Evolutionary conservation across 2,797 vertebrate genomes (phyloP), one percentile per base, ranked within the genome.

Genomic region (Eurystomus glaucurus): DNA sequence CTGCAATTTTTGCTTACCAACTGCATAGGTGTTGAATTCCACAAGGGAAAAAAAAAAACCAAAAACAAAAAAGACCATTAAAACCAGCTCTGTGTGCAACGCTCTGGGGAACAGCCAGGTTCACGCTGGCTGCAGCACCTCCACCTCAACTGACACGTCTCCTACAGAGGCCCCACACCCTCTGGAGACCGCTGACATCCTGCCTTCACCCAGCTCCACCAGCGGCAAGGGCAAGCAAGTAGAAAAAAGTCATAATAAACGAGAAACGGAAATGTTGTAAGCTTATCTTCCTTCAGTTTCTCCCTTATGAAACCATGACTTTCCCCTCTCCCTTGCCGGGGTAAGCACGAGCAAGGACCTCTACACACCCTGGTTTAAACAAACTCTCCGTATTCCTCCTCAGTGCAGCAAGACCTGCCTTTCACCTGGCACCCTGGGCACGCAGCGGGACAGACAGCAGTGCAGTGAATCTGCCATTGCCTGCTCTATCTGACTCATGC

Each of bases 211-310:
- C 62, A 0, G 35, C 45, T 26, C 45, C 4, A 66, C 66, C 35
- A 45, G 31, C 80, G 77, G 31, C 61, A 45, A 31, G 11, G 43
- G 41, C 46, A 57, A 13, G 19, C 83, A 33, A 28, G 23, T 0
- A 83, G 18, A 58, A 4, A 55, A 65, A 68, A 33, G 6, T 37
- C 37, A 43, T 43, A 43, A 43, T 43, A 43, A 60, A 26, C 21
- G 55, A 60, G 66, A 60, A 71, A 55, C 31, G 41, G 96, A 97
- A 97, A 86, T 37, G 72, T 69, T 96, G 95, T 90, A 97, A 89
- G 43, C 19, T 54, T 81, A 26, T 45, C 80, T 85, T 70, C 83
- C 76, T 83, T 85, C 12, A 10, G 76, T 75, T 90, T 88, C 70
- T 77, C 60, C 50, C 78, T 92, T 78, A 54, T 11, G 93, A 96